Percentiles rank a stretch among this genome's conserved stretches.
Evolutionary conservation across 1,140 invertebrate genomes (phyloP).

Genomic region (Tribolium castaneum): DNA sequence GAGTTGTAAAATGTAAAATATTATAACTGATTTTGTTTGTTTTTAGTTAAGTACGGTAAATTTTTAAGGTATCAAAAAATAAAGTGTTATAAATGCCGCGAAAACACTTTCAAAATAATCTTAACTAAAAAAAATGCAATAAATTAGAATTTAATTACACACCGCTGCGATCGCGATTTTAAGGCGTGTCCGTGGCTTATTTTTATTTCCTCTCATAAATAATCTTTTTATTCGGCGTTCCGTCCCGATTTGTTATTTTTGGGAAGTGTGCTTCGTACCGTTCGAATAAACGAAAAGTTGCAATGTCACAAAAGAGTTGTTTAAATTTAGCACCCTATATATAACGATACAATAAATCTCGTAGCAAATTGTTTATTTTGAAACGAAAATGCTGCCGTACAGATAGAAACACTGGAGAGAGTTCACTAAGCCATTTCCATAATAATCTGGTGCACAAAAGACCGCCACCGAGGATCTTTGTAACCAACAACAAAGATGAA

Average conservation of each 20-base stretch:
- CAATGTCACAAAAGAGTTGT: neutral
- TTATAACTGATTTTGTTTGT: too few relatives aligned
- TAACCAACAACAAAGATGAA: constrained; percentile 4
- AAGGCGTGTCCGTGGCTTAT: neutral
- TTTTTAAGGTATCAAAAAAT: too few relatives aligned
- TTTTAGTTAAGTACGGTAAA: too few relatives aligned
- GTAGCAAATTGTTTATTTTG: neutral
- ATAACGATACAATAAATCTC: neutral
- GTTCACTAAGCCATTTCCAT: constrained; percentile 27
- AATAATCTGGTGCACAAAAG: constrained; percentile 16
- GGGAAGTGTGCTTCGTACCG: neutral
- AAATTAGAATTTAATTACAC: neutral
- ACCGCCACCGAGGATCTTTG: neutral
- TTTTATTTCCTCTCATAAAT: neutral
- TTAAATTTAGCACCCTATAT: neutral
- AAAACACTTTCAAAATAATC: neutral
- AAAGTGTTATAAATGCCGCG: too few relatives aligned
- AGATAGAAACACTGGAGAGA: neutral
- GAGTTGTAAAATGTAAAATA: too few relatives aligned
- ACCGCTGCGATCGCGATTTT: neutral
- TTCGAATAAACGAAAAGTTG: neutral
- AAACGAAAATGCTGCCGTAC: neutral
- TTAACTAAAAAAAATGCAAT: too few relatives aligned
- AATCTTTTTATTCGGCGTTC: neutral
- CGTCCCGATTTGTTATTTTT: neutral